Percentiles rank a stretch among this genome's conserved stretches.
phyloP scores from a whole-genome alignment of 2,797 vertebrate species.

The Todus mexicanus region DNA sequence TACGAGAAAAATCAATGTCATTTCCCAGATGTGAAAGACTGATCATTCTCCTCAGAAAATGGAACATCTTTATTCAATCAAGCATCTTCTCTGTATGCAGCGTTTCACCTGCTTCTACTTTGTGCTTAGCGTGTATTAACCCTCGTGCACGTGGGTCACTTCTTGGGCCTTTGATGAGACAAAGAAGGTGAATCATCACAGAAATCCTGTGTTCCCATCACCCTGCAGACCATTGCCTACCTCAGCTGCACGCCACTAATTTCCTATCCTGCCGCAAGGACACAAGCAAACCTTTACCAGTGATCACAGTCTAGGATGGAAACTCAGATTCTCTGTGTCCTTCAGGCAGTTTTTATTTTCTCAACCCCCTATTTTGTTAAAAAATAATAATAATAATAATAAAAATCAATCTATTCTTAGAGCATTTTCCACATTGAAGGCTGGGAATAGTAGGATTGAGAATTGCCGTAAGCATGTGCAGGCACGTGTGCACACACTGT shows the following conservation, averaged over 20 bases:
- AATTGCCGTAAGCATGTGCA: neutral
- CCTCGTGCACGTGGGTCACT: neutral
- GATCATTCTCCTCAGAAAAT: neutral
- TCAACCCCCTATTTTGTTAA: neutral
- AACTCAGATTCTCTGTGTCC: neutral
- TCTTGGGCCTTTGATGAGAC: neutral
- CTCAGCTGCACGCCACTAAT: neutral
- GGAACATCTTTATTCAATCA: neutral
- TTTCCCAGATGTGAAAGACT: neutral
- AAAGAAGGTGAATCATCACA: neutral
- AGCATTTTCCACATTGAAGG: neutral
- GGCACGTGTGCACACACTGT: neutral
- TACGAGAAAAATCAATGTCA: neutral
- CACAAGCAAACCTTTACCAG: neutral
- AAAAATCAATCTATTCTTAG: neutral
- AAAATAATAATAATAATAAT: no score
- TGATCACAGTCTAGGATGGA: neutral
- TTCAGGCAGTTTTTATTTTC: neutral
- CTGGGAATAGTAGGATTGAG: neutral
- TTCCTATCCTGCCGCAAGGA: neutral
- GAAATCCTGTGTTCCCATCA: neutral
- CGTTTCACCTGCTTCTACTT: neutral
- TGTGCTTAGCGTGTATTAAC: neutral
- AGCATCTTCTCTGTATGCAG: neutral
- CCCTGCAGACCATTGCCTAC: neutral